Conservation (phyloP, 1,140 invertebrate species). For the Achroia grisella region DNA sequence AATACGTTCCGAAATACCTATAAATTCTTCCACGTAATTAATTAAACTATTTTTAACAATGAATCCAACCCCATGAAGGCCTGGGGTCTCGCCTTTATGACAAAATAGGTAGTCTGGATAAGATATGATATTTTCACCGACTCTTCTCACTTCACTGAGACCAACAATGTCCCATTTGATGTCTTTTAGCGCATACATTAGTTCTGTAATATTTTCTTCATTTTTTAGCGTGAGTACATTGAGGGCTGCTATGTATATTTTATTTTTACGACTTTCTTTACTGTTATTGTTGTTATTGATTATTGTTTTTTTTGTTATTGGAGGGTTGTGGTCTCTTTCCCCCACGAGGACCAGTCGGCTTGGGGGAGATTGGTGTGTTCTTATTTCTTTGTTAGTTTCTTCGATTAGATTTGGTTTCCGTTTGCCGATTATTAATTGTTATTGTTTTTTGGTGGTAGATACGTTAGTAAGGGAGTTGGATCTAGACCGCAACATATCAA, state of each 20-base stretch:
- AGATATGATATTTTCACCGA: slow-evolving; percentile 17
- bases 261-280: slow-evolving; percentile 8
- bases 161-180: slow-evolving; percentile 25
- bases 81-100: slow-evolving; percentile 12
- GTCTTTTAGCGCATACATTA: slow-evolving; percentile 16
- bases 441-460: slow-evolving; percentile 1
- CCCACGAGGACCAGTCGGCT: slow-evolving; percentile 22
- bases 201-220: slow-evolving; percentile 14
- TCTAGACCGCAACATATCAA: slow-evolving; percentile 19
- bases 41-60: slow-evolving; percentile 14
- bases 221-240: slow-evolving; percentile 21
- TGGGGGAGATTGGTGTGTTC: slow-evolving; percentile 17
- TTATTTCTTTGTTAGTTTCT: slow-evolving; percentile 12
- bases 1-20: slow-evolving; percentile 17
- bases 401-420: slow-evolving; percentile 15
- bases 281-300: slow-evolving; percentile 2
- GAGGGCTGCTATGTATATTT: slow-evolving; percentile 15
- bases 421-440: slow-evolving; percentile 4
- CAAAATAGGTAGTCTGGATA: slow-evolving; percentile 18
- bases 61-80: slow-evolving; percentile 18
- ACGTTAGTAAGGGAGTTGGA: slow-evolving; percentile 11
- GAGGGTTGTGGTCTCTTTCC: slow-evolving; percentile 26
- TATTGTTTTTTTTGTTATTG: not conserved
- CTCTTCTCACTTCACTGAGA: slow-evolving; percentile 17
- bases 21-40: slow-evolving; percentile 13